phyloP scores from a whole-genome alignment of 2,113 vertebrate genomes.

The Ctenodactylus gundi region DNA sequence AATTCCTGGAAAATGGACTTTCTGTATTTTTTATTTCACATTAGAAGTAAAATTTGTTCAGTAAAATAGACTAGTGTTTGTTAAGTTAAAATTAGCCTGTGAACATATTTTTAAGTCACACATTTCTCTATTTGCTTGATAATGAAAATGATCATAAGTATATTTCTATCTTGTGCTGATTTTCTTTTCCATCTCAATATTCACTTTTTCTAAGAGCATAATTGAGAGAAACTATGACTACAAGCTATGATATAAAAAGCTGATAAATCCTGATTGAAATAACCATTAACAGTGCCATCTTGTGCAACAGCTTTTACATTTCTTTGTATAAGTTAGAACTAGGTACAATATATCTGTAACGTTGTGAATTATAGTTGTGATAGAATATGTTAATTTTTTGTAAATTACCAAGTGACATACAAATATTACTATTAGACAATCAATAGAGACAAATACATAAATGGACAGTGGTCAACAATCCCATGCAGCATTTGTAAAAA shows the following conservation, averaged over 20 bases:
- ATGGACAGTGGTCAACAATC: not conserved
- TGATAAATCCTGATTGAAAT: not conserved
- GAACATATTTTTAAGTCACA: not conserved
- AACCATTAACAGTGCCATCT: not conserved
- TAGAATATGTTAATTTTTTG: not conserved
- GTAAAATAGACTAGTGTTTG: not conserved
- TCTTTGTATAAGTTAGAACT: not conserved
- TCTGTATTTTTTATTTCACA: constrained; percentile 40
- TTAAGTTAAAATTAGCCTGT: not conserved
- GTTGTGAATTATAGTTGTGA: not conserved
- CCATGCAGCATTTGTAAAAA: not conserved
- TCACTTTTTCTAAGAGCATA: not conserved
- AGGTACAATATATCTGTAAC: not conserved
- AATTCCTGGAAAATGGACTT: constrained; percentile 39
- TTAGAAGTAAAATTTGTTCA: not conserved
- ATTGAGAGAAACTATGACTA: not conserved
- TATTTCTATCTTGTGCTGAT: not conserved
- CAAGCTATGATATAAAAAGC: not conserved
- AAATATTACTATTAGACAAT: not conserved
- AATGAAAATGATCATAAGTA: not conserved
- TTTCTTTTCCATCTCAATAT: not conserved
- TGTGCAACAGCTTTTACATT: not conserved
- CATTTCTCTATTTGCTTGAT: not conserved
- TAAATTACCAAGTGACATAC: not conserved
- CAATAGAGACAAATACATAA: not conserved